phyloP scores from a whole-genome alignment of 2,797 vertebrate species.

The Neosalanx taihuensis region DNA sequence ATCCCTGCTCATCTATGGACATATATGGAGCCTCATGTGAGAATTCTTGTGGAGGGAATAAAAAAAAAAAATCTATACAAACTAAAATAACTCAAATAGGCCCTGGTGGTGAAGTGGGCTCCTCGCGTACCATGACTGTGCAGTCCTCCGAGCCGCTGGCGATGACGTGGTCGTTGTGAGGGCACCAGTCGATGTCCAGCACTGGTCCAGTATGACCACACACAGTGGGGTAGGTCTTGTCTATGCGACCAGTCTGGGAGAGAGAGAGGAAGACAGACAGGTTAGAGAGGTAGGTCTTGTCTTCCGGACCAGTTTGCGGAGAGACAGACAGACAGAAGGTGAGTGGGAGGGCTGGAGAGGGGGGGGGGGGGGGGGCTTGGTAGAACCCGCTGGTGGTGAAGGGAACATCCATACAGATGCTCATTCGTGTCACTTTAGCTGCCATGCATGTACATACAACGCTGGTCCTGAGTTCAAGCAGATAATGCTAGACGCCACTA shows the following conservation, averaged over 20 bases:
- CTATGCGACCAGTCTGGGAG: slow-evolving; percentile 88
- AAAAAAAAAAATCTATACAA: neutral
- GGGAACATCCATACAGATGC: too few relatives aligned
- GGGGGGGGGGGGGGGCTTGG: neutral
- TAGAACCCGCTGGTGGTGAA: neutral
- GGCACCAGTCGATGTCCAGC: slow-evolving; percentile 97
- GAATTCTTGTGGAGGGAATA: too few relatives aligned
- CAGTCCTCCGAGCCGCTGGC: slow-evolving; percentile 97
- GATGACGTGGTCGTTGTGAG: slow-evolving; percentile 93
- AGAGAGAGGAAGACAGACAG: neutral
- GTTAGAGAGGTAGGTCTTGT: too few relatives aligned
- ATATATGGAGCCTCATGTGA: too few relatives aligned
- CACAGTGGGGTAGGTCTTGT: slow-evolving; percentile 95
- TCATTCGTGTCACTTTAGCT: too few relatives aligned
- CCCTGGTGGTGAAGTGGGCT: neutral
- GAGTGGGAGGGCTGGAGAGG: neutral
- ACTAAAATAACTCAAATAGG: neutral
- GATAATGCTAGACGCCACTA: neutral
- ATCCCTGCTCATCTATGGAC: too few relatives aligned
- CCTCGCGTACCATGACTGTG: slow-evolving; percentile 85
- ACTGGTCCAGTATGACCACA: slow-evolving; percentile 96
- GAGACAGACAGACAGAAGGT: neutral
- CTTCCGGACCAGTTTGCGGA: too few relatives aligned
- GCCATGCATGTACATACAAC: too few relatives aligned
- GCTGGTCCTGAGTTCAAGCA: too few relatives aligned